A percentile compares a stretch with the other conserved stretches of the same genome.
Conservation (phyloP, 53 echinoderm and acorn worm genomes). For the Crossaster papposus region DNA sequence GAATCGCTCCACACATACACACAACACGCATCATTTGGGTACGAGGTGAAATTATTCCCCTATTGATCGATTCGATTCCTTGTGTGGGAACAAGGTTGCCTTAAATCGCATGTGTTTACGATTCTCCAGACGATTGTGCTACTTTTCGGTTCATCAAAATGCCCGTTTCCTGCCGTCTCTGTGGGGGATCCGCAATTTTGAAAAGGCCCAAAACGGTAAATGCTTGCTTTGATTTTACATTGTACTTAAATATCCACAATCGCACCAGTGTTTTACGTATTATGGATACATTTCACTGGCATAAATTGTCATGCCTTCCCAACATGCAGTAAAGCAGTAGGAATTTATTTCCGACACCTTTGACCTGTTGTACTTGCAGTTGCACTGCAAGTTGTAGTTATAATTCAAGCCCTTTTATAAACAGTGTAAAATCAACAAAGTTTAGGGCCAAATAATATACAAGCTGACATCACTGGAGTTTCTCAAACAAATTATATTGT, state of each 20-base stretch:
- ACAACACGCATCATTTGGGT: background rate
- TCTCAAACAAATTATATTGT: too few relatives aligned
- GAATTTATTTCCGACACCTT: constrained; percentile 51
- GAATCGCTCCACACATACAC: background rate
- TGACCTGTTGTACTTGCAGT: background rate
- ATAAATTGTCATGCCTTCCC: background rate
- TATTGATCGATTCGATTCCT: background rate
- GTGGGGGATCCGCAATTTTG: constrained; percentile 78
- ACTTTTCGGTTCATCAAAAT: constrained; percentile 44
- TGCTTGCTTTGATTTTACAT: background rate
- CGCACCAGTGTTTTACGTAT: background rate
- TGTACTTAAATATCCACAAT: background rate
- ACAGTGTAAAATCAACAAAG: too few relatives aligned
- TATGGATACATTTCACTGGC: too few relatives aligned
- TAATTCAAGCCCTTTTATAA: too few relatives aligned
- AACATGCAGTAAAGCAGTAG: background rate
- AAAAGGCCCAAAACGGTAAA: constrained; percentile 95
- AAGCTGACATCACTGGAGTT: too few relatives aligned
- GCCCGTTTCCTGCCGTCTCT: constrained; percentile 83
- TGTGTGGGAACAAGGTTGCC: constrained; percentile 1
- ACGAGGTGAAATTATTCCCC: background rate
- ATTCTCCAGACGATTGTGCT: background rate
- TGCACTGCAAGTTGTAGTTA: too few relatives aligned
- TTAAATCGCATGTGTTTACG: background rate
- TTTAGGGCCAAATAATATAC: too few relatives aligned